Evolutionary conservation across 1,140 invertebrate species (phyloP).

Genomic region (Ericerus pela): DNA sequence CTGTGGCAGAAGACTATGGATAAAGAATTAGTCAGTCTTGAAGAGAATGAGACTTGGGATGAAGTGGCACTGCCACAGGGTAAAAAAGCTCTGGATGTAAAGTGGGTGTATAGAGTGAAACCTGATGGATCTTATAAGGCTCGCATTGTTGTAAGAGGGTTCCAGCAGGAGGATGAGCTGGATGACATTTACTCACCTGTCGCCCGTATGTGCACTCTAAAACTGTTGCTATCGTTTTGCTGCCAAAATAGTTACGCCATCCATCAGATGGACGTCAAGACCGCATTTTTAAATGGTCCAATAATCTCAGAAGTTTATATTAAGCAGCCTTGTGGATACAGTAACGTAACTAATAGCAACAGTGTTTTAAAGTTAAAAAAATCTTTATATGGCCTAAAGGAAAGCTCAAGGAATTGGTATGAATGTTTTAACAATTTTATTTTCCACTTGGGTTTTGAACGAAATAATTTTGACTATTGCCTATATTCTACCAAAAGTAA

Average conservation of each 20-base stretch:
- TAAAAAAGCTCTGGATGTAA: constrained; percentile 19
- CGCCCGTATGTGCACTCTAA: constrained; percentile 19
- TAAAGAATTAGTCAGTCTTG: constrained; percentile 12
- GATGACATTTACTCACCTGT: constrained; percentile 22
- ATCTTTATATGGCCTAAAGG: constrained; percentile 21
- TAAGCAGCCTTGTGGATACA: constrained; percentile 22
- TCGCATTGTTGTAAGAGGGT: constrained; percentile 21
- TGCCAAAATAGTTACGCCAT: constrained; percentile 11
- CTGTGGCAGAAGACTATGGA: constrained; percentile 18
- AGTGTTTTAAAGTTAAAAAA: constrained; percentile 18
- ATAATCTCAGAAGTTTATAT: constrained; percentile 25
- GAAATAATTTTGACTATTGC: constrained; percentile 14
- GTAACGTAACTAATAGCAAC: background rate
- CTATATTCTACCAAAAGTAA: constrained; percentile 9
- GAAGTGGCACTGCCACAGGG: constrained; percentile 18
- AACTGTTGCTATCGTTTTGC: constrained; percentile 20
- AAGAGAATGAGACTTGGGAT: constrained; percentile 22
- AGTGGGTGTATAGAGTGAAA: constrained; percentile 21
- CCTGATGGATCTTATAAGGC: constrained; percentile 20
- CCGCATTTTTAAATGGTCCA: constrained; percentile 25
- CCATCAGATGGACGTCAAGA: constrained; percentile 22
- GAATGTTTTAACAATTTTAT: constrained; percentile 7
- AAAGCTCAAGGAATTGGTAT: constrained; percentile 25
- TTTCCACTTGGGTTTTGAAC: constrained; percentile 1
- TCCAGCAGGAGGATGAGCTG: constrained; percentile 18